A percentile compares a stretch with the other conserved stretches of the same genome.
Evolutionary conservation across 2,888 invertebrate species (phyloP).

Genomic region (Gryllus longicercus): DNA sequence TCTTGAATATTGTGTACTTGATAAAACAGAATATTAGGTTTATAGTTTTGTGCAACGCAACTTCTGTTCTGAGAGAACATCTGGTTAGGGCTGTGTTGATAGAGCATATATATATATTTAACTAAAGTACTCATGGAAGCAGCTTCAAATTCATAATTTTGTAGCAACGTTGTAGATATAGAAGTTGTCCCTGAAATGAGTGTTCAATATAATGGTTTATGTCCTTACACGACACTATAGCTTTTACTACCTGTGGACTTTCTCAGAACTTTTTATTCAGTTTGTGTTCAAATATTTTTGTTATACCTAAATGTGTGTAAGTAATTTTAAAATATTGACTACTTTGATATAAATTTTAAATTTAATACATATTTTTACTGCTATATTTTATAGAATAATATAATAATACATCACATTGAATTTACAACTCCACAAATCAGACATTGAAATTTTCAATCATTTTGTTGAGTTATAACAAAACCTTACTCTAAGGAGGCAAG

Average conservation of each 20-base stretch:
- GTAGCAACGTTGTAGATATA: no score
- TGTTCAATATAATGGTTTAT: no score
- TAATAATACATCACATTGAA: background rate
- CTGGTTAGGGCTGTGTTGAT: background rate
- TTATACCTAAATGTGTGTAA: no score
- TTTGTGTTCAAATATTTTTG: background rate
- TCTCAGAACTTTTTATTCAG: background rate
- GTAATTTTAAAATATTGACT: no score
- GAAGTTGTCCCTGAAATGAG: no score
- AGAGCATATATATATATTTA: background rate
- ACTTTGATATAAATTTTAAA: background rate
- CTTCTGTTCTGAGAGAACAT: background rate
- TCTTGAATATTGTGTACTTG: conserved; percentile 1
- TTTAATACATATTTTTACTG: background rate
- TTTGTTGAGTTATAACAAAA: conserved; percentile 30
- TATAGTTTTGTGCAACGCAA: background rate
- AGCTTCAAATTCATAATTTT: background rate
- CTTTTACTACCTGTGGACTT: background rate
- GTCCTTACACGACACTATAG: no score
- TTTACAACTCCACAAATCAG: conserved; percentile 3
- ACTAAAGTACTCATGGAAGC: conserved; percentile 2
- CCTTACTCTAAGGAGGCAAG: conserved; percentile 38
- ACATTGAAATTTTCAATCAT: conserved; percentile 22
- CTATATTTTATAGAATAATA: background rate
- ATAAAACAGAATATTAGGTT: background rate